Evolutionary conservation across 2,797 vertebrate species (phyloP), one percentile per base, ranked within the genome.

Genomic region (Melanotaenia parkinsoni): DNA sequence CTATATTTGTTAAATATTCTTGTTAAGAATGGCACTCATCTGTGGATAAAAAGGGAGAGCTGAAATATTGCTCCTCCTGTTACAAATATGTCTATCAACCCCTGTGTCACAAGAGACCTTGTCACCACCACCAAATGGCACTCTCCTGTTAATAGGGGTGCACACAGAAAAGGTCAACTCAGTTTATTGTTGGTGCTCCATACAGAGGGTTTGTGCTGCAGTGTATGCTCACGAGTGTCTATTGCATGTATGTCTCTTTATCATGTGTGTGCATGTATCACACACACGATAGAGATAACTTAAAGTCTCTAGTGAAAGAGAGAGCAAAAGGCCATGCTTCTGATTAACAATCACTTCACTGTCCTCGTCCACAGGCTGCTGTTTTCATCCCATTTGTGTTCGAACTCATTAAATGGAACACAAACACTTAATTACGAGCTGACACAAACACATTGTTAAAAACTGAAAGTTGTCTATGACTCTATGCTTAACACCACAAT

Each of bases 41-140:
- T 51, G 28, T 51, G 67, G 74, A 78, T 79, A 43, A 58, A 38
- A 70, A 45, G 2, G 32, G 2, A 43, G 28, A 71, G 28, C 18
- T 65, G 47, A 79, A 68, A 67, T 51, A 5, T 62, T 63, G 63
- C 58, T 47, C 71, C 75, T 88, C 50, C 26, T 58, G 40, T 82
- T 80, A 76, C 82, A 80, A 76, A 79, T 56, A 67, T 60, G 35
- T 58, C 76, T 79, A 69, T 79, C 66, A 64, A 26, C 38, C 22
- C 72, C 56, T 80, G 38, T 72, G 70, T 62, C 70, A 74, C 51
- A 40, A 51, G 37, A 74, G 74, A 75, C 72, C 67, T 79, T 80
- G 83, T 76, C 4, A 0, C 66, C 3, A 51, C n/a, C 45, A 78
- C 78, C 80, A 80, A 74, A 72, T 3, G 20, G 18, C 24, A 13